phyloP scores from a whole-genome alignment of 2,888 invertebrate species.

The Cosmia trapezina region DNA sequence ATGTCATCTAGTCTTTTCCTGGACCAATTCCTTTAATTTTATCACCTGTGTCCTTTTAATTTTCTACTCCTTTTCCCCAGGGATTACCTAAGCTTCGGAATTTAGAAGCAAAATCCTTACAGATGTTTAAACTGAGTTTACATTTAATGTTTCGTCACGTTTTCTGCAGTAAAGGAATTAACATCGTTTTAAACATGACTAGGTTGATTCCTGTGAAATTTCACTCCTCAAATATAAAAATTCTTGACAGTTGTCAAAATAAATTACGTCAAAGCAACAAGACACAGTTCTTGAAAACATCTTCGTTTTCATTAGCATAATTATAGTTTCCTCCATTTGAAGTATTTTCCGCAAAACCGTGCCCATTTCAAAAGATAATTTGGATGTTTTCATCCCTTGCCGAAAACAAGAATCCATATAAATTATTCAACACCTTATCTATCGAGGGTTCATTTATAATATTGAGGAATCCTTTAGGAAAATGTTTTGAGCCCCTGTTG shows the following conservation, averaged over 20 bases:
- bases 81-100: constrained; percentile 9
- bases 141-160: constrained; percentile 8
- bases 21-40: background rate
- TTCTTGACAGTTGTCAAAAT: background rate
- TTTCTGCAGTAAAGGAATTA: constrained; percentile 1
- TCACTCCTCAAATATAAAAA: background rate
- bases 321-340: constrained; percentile 1
- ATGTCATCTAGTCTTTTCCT: constrained; percentile 1
- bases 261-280: background rate
- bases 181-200: background rate
- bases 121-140: constrained; percentile 14
- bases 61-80: background rate
- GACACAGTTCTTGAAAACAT: background rate
- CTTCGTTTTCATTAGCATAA: background rate
- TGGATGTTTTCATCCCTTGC: background rate
- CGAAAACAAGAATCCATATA: constrained; percentile 27
- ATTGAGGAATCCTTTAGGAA: constrained; percentile 31
- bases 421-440: constrained; percentile 48
- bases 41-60: constrained; percentile 13
- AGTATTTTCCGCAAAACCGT: constrained; percentile 7
- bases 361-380: constrained; percentile 4
- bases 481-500: constrained; percentile 23
- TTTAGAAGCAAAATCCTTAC: constrained; percentile 16
- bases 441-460: constrained; percentile 36
- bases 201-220: background rate